These are phyloP conservation scores for Aleiodes leptofemur DNA, from an alignment of 2,888 invertebrate species.

Conservation along the genomic window DNA sequence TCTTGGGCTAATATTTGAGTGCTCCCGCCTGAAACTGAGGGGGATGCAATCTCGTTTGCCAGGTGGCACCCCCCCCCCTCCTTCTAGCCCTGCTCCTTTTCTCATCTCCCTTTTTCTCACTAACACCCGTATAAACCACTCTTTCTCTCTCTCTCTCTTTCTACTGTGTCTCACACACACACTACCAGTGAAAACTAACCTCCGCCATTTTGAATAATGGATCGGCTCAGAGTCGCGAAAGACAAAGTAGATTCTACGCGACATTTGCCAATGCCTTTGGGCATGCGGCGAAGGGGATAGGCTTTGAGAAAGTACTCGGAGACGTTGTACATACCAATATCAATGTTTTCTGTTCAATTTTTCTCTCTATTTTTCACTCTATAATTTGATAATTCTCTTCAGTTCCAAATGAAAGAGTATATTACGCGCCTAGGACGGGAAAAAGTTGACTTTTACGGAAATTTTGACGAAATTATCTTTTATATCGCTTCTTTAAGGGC, in stretches of 20 bases:
- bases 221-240: slow-evolving; percentile 56
- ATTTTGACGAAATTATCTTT: no score
- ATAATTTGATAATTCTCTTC: neutral
- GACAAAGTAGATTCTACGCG: slow-evolving; percentile 59
- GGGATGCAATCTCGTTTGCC: slow-evolving; percentile 58
- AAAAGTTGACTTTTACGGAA: no score
- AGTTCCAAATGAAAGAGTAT: no score
- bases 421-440: no score
- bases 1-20: slow-evolving; percentile 60
- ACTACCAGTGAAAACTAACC: slow-evolving; percentile 27
- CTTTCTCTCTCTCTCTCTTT: neutral
- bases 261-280: slow-evolving; percentile 47
- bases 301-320: slow-evolving; percentile 52
- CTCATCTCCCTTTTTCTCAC: slow-evolving; percentile 6
- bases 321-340: slow-evolving; percentile 45
- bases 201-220: slow-evolving; percentile 62
- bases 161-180: neutral
- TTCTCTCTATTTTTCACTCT: neutral
- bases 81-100: slow-evolving; percentile 45
- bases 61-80: slow-evolving; percentile 52
- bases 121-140: slow-evolving; percentile 26
- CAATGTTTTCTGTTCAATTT: slow-evolving; percentile 21
- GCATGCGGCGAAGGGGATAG: slow-evolving; percentile 48
- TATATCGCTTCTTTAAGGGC: no score
- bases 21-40: slow-evolving; percentile 20